Evolutionary conservation across 2,113 vertebrate species (phyloP), one percentile per base, ranked within the genome.

Genomic region (Antennarius striatus): DNA sequence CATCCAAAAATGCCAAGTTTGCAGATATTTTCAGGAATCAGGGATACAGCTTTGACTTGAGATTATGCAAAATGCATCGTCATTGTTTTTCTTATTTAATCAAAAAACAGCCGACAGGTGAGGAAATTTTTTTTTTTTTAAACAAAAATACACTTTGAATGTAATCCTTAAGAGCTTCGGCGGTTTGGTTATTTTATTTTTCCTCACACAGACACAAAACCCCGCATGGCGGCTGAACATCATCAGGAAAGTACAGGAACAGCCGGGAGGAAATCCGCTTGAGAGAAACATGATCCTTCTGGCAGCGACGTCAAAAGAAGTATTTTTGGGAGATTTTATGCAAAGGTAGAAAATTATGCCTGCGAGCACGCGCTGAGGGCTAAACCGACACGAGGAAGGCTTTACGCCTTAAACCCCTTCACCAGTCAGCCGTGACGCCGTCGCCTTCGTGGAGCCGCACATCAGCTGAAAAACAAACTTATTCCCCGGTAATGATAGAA

Each of bases 211-310:
- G 79, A 67, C 32, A 6, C 42, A 7, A 36, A 36, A 36, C 32
- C 4, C 32, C 32, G 32, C 5, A 7, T 4, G 32, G 32, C 5
- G 1, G 32, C 5, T 1, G 3, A 63, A 63, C 61, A 57, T 67
- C 68, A 74, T 58, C 43, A 22, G 30, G 55, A 68, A 63, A 48
- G 39, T 48, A 46, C 17, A 57, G 54, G 47, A 77, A 57, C 71
- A 79, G 71, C 40, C 59, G 61, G 61, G 70, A 80, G 70, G 57
- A 79, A 75, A 70, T 75, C 60, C 30, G 63, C 67, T 66, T 30
- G 30, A 82, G 50, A 63, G 61, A 57, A 73, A 63, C 64, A 40
- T 45, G 28, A 79, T 56, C 10, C 13, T 64, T 56, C 73, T 71
- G 69, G 78, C 72, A 76, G 17, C 39, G 16, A 53, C 3, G 10